phyloP scores from a whole-genome alignment of 2,797 vertebrate species.

The Enteromius unitaeniatus region DNA sequence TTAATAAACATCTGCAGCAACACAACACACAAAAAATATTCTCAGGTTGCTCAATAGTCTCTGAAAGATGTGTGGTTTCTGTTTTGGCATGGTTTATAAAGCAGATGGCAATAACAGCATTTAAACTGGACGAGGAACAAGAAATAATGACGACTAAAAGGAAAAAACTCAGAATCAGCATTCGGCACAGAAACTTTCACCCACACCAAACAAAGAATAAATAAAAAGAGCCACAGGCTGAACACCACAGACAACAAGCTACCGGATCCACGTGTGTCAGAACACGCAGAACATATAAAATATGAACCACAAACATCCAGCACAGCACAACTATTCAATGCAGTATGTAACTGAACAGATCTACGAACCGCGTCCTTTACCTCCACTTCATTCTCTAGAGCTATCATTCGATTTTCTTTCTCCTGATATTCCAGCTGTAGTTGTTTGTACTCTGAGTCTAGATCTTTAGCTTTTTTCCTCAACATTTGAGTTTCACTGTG shows the following conservation, averaged over 20 bases:
- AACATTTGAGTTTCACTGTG: conserved; percentile 84
- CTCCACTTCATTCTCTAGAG: conserved; percentile 84
- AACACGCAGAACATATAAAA: conserved; percentile 28
- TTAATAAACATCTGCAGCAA: neutral
- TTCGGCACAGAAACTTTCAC: conserved; percentile 16
- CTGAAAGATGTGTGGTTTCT: conserved; percentile 21
- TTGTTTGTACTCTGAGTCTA: conserved; percentile 86
- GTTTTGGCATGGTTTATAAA: conserved; percentile 34
- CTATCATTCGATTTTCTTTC: conserved; percentile 81
- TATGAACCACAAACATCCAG: conserved; percentile 27
- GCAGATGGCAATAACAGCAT: conserved; percentile 39
- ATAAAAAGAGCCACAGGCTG: neutral
- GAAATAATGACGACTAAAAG: conserved; percentile 19
- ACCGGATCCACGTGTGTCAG: conserved; percentile 25
- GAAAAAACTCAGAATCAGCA: neutral
- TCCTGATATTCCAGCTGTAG: conserved; percentile 84
- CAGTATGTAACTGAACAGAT: conserved; percentile 22
- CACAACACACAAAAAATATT: neutral
- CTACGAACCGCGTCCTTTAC: conserved; percentile 66
- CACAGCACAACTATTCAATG: conserved; percentile 44
- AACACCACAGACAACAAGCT: conserved; percentile 16
- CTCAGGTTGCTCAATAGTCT: conserved; percentile 10
- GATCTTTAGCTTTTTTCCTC: conserved; percentile 85
- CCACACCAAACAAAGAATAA: neutral
- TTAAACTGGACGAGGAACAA: conserved; percentile 18